Conservation (phyloP, 2,888 invertebrate species). For the Quadriops clusia region DNA sequence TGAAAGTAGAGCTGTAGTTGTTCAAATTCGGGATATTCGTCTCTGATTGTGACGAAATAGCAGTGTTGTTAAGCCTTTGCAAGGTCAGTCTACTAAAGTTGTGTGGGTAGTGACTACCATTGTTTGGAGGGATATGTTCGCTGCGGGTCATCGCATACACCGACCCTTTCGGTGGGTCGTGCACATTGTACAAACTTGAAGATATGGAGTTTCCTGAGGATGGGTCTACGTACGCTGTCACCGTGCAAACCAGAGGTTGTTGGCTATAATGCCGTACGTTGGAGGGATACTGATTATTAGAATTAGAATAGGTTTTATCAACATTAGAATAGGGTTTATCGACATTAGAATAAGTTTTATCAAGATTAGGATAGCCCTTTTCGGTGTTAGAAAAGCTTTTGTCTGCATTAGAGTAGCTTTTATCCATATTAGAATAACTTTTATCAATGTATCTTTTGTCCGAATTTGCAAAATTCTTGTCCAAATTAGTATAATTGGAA, state of each 20-base stretch:
- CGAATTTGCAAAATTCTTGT: too few species aligned
- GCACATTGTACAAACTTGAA: conserved; percentile 36
- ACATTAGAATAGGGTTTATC: too few species aligned
- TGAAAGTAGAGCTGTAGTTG: conserved; percentile 29
- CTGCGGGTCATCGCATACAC: conserved; percentile 26
- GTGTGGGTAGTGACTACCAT: conserved; percentile 5
- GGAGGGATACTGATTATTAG: too few species aligned
- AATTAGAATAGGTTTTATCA: too few species aligned
- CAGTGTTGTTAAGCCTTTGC: conserved; percentile 25
- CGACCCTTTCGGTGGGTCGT: conserved; percentile 28
- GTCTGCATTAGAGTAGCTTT: too few species aligned
- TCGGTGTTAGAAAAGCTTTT: too few species aligned
- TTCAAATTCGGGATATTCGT: conserved; percentile 35
- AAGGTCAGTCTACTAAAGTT: conserved; percentile 17
- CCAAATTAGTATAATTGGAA: too few species aligned
- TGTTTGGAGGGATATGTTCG: conserved; percentile 21
- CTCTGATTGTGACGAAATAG: conserved; percentile 35
- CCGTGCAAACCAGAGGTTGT: conserved; percentile 24
- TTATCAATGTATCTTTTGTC: too few species aligned
- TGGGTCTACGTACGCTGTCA: conserved; percentile 41
- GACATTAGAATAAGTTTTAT: too few species aligned
- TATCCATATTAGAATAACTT: too few species aligned
- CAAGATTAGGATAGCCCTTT: too few species aligned
- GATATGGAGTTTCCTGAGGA: conserved; percentile 30
- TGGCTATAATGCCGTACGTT: conserved; percentile 8